phyloP scores from a whole-genome alignment of 2,888 invertebrate species.

The Neoscelio sp. region DNA sequence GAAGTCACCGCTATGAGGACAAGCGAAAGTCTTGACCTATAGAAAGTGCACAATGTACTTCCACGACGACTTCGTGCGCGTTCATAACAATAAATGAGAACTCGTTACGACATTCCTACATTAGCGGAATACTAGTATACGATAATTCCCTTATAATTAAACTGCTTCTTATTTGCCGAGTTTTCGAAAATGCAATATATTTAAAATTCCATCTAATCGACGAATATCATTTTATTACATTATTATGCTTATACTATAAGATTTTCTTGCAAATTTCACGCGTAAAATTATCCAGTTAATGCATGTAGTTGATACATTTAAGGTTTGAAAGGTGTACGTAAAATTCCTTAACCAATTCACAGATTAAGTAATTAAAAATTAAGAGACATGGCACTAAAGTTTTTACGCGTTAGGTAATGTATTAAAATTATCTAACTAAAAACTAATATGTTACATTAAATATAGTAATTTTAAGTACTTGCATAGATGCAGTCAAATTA shows the following conservation, averaged over 20 bases:
- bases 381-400: neutral
- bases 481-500: too few relatives aligned
- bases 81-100: slow-evolving; percentile 40
- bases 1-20: slow-evolving; percentile 57
- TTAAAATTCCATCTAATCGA: too few relatives aligned
- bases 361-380: slow-evolving; percentile 10
- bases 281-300: slow-evolving; percentile 1
- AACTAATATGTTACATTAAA: too few relatives aligned
- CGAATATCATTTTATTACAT: too few relatives aligned
- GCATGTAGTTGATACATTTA: neutral
- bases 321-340: neutral
- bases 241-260: too few relatives aligned
- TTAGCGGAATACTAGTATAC: slow-evolving; percentile 2
- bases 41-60: slow-evolving; percentile 41
- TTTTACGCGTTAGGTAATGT: neutral
- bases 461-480: too few relatives aligned
- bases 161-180: slow-evolving; percentile 4
- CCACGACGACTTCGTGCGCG: slow-evolving; percentile 13
- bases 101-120: slow-evolving; percentile 52
- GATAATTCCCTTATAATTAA: slow-evolving; percentile 45
- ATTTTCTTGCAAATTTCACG: neutral
- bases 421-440: slow-evolving; percentile 4
- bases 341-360: slow-evolving; percentile 7
- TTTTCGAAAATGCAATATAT: neutral
- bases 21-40: slow-evolving; percentile 73